These are phyloP conservation scores for Lutjanus argentimaculatus DNA, from an alignment of 2,797 vertebrate species.

Conservation along the genomic window DNA sequence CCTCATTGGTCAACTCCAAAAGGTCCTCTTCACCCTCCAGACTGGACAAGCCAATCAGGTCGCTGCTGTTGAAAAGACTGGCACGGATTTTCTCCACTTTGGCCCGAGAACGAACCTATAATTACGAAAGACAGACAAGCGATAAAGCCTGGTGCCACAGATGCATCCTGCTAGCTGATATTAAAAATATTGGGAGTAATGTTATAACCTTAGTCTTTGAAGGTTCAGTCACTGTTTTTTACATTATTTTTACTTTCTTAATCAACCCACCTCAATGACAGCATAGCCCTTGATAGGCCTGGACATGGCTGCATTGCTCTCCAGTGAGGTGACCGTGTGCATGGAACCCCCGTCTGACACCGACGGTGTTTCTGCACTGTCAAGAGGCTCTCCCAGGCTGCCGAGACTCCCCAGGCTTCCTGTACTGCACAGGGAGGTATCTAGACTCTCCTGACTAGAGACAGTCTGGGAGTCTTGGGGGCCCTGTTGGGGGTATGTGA, in stretches of 20 bases:
- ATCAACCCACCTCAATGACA: conserved; percentile 93
- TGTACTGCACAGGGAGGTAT: conserved; percentile 95
- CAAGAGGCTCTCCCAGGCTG: conserved; percentile 93
- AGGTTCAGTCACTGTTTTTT: too few species aligned
- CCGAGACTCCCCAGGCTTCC: conserved; percentile 96
- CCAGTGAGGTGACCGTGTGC: conserved; percentile 92
- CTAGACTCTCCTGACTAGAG: conserved; percentile 97
- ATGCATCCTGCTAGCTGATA: too few species aligned
- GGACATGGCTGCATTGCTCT: conserved; percentile 86
- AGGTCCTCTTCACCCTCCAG: conserved; percentile 97
- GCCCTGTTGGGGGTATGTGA: conserved; percentile 81
- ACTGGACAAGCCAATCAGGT: conserved; percentile 96
- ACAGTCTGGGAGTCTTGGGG: conserved; percentile 90
- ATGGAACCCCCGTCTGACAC: conserved; percentile 92
- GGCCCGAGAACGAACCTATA: conserved; percentile 94
- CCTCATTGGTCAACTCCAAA: conserved; percentile 98
- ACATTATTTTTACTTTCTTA: too few species aligned
- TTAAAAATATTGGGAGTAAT: too few species aligned
- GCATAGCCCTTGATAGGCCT: conserved; percentile 98
- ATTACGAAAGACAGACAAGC: conserved; percentile 1
- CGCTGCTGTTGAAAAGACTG: conserved; percentile 98
- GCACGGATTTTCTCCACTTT: conserved; percentile 99
- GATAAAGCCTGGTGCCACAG: too few species aligned
- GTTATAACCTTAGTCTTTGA: too few species aligned
- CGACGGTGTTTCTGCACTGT: conserved; percentile 89